A percentile compares a stretch with the other conserved stretches of the same genome.
Conservation (phyloP, 2,888 invertebrate genomes). For the Cyclophora albipunctata region DNA sequence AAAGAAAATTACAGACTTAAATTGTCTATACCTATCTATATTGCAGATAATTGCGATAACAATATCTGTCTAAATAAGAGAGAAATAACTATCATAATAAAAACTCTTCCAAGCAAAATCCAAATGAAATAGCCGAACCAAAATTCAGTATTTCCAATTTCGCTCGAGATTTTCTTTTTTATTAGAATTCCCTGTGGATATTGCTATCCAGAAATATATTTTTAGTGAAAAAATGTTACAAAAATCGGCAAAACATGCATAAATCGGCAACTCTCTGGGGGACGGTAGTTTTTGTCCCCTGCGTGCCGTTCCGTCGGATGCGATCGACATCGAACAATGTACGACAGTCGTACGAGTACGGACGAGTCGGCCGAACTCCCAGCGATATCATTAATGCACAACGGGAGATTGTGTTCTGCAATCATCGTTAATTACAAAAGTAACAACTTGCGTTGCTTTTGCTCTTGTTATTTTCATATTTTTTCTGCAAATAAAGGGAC, state of each 20-base stretch:
- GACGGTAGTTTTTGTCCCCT: slow-evolving; percentile 34
- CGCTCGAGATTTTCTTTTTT: too few relatives aligned
- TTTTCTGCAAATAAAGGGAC: too few relatives aligned
- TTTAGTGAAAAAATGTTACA: slow-evolving; percentile 18
- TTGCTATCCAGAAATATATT: too few relatives aligned
- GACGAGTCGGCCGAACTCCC: slow-evolving; percentile 24
- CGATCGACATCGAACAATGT: slow-evolving; percentile 37
- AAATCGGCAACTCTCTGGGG: slow-evolving; percentile 29
- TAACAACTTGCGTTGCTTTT: slow-evolving; percentile 20
- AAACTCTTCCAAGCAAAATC: too few relatives aligned
- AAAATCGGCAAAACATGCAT: slow-evolving; percentile 22
- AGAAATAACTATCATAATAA: too few relatives aligned
- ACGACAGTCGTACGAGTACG: slow-evolving; percentile 16
- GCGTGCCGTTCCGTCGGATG: slow-evolving; percentile 40
- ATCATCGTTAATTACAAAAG: slow-evolving; percentile 33
- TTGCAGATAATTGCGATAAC: too few relatives aligned
- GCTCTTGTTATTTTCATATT: not conserved
- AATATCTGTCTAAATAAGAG: too few relatives aligned
- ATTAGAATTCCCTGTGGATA: too few relatives aligned
- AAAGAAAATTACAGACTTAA: too few relatives aligned
- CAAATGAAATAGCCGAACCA: too few relatives aligned
- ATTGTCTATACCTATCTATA: too few relatives aligned
- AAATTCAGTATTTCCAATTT: too few relatives aligned
- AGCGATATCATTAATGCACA: slow-evolving; percentile 42
- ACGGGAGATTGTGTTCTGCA: slow-evolving; percentile 30